These are phyloP conservation scores for Pseudococcus longispinus DNA, from an alignment of 2,888 invertebrate species.

Conservation along the genomic window DNA sequence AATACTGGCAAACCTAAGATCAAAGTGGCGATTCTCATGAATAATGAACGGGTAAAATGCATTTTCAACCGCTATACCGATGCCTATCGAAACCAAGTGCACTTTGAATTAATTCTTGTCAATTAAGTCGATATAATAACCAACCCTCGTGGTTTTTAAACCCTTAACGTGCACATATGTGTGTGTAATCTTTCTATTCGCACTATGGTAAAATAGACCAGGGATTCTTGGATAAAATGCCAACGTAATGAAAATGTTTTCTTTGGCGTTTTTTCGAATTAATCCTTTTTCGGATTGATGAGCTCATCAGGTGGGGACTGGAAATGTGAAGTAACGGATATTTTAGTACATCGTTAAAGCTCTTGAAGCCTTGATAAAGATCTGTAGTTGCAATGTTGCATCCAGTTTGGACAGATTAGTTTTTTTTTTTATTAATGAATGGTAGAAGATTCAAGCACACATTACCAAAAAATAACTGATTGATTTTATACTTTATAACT, in stretches of 20 bases:
- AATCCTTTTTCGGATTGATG: constrained; percentile 6
- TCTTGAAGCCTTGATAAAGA: not conserved
- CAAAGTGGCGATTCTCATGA: constrained; percentile 50
- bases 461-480: not conserved
- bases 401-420: not conserved
- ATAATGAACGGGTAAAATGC: constrained; percentile 51
- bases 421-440: constrained; percentile 3
- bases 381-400: not conserved
- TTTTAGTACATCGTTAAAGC: not conserved
- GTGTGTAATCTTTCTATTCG: not conserved
- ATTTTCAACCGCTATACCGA: constrained; percentile 6
- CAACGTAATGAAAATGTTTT: constrained; percentile 29
- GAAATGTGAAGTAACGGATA: not conserved
- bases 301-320: not conserved
- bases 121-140: constrained; percentile 50
- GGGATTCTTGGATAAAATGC: constrained; percentile 4
- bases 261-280: not conserved
- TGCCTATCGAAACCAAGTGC: constrained; percentile 32
- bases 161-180: not conserved
- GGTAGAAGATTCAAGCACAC: not conserved
- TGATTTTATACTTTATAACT: not conserved
- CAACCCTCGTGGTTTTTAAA: constrained; percentile 41
- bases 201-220: not conserved
- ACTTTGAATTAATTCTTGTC: constrained; percentile 52
- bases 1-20: not conserved